Evolutionary conservation across 2,888 invertebrate genomes (phyloP), one percentile per base, ranked within the genome.

Genomic region (Carterocephalus palaemon): DNA sequence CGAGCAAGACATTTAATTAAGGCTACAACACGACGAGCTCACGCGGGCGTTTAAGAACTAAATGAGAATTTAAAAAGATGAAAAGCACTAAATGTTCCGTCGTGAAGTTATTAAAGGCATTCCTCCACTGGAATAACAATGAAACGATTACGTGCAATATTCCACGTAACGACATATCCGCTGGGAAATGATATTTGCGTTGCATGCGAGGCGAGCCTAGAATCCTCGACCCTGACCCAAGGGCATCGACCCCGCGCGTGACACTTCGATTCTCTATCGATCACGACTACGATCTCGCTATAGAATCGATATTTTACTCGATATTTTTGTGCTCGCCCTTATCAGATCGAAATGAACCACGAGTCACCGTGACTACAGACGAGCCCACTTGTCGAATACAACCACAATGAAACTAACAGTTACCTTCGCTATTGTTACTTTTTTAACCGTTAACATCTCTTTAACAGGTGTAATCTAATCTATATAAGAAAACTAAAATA

Each of bases 221-320:
- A 58, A 64, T 64, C 75, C 70, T 61, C 80, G 84, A 82, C 86
- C 86, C 80, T 85, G 85, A 86, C 84, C 85, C 59, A 56, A 66
- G 84, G 80, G 64, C 79, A 66, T 71, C 61, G 74, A 83, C 75
- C 82, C 70, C 68, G 77, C 77, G 72, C 86, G 86, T 86, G 86
- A 85, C 85, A 85, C 80, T 84, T 83, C 78, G 82, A 81, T 83
- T 76, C 75, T 78, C 81, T 77, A 85, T 85, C 83, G 85, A 85
- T 85, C 86, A 85, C 85, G 86, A 86, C 82, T 64, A 55, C 61
- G 70, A 80, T 77, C 76, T 75, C 65, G 65, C 66, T 63, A 68
- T 74, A 70, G 66, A 64, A 77, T 78, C 77, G 77, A 64, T 61
- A 60, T 53, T 62, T 60, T 57, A 57, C 70, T 75, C 70, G 71